phyloP scores from a whole-genome alignment of 1,140 invertebrate genomes.

The Anoplolepis gracilipes region DNA sequence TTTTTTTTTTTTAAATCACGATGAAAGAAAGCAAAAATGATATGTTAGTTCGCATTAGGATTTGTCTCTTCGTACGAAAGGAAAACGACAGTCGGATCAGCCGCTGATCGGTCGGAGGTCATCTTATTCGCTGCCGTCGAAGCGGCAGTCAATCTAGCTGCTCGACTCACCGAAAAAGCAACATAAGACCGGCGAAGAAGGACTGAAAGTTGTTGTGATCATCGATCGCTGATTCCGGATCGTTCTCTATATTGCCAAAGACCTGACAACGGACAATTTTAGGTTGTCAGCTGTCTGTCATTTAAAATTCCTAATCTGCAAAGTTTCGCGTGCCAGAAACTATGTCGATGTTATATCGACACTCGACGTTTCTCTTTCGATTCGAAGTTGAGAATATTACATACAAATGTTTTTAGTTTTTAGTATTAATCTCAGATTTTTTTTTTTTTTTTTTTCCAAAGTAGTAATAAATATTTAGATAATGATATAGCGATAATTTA shows the following conservation, averaged over 20 bases:
- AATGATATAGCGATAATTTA: not conserved
- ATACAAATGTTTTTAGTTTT: not conserved
- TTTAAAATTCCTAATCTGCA: constrained; percentile 63
- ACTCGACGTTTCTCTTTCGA: constrained; percentile 14
- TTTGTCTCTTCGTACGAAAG: not conserved
- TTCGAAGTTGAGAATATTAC: not conserved
- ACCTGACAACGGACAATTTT: constrained; percentile 88
- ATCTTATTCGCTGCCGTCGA: constrained; percentile 28
- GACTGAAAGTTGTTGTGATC: constrained; percentile 99
- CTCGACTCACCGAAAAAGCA: constrained; percentile 96
- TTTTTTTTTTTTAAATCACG: not conserved
- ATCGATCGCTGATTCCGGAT: constrained; percentile 95
- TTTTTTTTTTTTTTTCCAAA: too few species aligned
- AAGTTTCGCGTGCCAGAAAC: constrained; percentile 39
- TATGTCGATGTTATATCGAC: not conserved
- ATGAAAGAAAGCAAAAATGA: not conserved
- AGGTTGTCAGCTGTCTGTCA: constrained; percentile 65
- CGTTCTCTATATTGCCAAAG: constrained; percentile 97
- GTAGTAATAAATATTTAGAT: not conserved
- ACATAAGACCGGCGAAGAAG: constrained; percentile 96
- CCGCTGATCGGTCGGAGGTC: constrained; percentile 36
- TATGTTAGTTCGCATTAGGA: not conserved
- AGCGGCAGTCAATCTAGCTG: constrained; percentile 78
- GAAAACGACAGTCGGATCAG: constrained; percentile 46
- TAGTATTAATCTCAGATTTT: too few species aligned